These are phyloP conservation scores for Ferrisia virgata DNA, from an alignment of 2,888 invertebrate genomes.

Conservation along the genomic window DNA sequence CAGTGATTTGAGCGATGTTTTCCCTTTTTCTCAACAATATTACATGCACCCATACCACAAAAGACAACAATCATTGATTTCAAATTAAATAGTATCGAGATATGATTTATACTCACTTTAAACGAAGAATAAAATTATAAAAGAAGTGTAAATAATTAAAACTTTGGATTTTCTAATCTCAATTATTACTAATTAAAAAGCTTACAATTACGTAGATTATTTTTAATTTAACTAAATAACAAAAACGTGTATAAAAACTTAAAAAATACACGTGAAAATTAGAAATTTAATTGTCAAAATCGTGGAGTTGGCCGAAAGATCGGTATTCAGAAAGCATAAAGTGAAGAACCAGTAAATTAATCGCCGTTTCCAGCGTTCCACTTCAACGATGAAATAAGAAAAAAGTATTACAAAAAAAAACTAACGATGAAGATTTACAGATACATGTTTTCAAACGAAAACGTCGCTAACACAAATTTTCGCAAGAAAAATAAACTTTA, in stretches of 20 bases:
- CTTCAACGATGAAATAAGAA: constrained; percentile 11
- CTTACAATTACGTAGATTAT: background rate
- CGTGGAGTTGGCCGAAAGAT: constrained; percentile 43
- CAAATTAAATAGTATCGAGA: background rate
- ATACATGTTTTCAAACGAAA: too few species aligned
- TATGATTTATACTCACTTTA: background rate
- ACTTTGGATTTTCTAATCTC: background rate
- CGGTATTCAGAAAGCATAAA: constrained; percentile 32
- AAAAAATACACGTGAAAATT: constrained; percentile 43
- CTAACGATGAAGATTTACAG: too few species aligned
- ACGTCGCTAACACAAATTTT: too few species aligned
- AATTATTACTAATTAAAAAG: background rate
- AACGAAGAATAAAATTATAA: background rate
- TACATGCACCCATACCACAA: background rate
- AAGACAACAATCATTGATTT: background rate
- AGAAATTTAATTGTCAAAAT: constrained; percentile 16
- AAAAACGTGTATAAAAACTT: constrained; percentile 19
- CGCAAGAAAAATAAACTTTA: too few species aligned
- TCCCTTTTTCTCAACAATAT: background rate
- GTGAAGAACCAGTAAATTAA: constrained; percentile 37
- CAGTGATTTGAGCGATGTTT: background rate
- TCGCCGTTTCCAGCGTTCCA: background rate
- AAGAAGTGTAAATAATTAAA: background rate
- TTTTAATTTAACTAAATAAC: constrained; percentile 28
- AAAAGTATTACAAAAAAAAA: background rate